Evolutionary conservation across 2,113 vertebrate genomes (phyloP), one percentile per base, ranked within the genome.

Genomic region (Clarias batrachus): DNA sequence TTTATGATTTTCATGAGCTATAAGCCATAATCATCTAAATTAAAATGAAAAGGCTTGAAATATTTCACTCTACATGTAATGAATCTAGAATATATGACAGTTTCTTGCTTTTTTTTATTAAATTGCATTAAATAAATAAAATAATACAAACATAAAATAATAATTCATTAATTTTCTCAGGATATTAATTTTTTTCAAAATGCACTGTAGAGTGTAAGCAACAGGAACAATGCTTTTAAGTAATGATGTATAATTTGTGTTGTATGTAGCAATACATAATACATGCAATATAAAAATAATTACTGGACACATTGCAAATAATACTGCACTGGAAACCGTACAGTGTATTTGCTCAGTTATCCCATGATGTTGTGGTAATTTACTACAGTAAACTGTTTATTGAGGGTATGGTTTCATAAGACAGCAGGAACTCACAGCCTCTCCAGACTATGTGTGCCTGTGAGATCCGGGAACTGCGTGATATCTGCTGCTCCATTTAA

Each of bases 401-500:
- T 54, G 41, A 85, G 9, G 10, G 19, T 21, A 77, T 52, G 68
- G 68, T 71, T 56, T 25, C 5, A 73, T 52, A 63, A 9, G 33
- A 65, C 41, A 33, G 74, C 37, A 78, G 77, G 63, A 80, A 96
- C 97, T 96, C 93, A 99, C 97, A 99, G 90, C 86, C 97, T 98
- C 89, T 98, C 97, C 90, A 99, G 93, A 89, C 94, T 96, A 25
- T 92, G 95, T 86, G 97, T 98, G 91, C 96, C 97, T 37, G 96
- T 97, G 90, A 99, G 95, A 91, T 97, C 96, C 89, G 97, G 97
- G 92, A 99, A 98, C 89, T 97, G 95, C 25, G 95, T 96, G 92
- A 98, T 95, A 87, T 98, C 95, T 11, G 97, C 96, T 41, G 97
- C 97, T 88, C 97, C 97, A 89, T 98, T 98, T 91, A 99, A 94